phyloP scores from a whole-genome alignment of 2,888 invertebrate species.

The Trichogramma dendrolimi region DNA sequence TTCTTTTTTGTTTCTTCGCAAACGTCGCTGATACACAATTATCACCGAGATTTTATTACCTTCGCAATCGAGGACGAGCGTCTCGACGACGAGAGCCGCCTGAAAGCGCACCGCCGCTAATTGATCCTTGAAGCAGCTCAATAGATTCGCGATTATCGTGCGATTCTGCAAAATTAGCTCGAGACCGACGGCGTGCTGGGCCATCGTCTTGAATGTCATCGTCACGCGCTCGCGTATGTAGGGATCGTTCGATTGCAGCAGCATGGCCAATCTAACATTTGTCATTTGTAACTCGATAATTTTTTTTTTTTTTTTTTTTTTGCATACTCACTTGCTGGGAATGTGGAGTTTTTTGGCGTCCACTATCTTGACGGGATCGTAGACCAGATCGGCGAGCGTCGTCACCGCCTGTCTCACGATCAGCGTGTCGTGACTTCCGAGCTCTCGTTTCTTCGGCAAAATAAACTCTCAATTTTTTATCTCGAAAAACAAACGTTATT shows the following conservation, averaged over 20 bases:
- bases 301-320: background rate
- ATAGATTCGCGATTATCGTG: constrained; percentile 44
- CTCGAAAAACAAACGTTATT: background rate
- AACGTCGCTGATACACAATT: too few relatives aligned
- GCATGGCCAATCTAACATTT: constrained; percentile 43
- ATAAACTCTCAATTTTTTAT: constrained; percentile 31
- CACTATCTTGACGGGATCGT: constrained; percentile 52
- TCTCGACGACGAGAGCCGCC: constrained; percentile 48
- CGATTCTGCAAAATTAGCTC: constrained; percentile 48
- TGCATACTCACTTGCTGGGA: constrained; percentile 44
- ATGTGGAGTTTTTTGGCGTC: constrained; percentile 50
- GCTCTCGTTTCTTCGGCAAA: constrained; percentile 43
- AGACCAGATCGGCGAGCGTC: constrained; percentile 51
- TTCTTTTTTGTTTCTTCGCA: too few relatives aligned
- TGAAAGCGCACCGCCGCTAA: constrained; percentile 46
- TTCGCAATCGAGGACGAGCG: constrained; percentile 37
- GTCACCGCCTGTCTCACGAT: constrained; percentile 50
- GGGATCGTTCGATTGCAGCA: constrained; percentile 41
- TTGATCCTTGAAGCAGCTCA: constrained; percentile 44
- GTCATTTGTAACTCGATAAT: background rate
- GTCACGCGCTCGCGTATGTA: constrained; percentile 50
- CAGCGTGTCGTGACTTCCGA: constrained; percentile 44
- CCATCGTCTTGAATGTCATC: constrained; percentile 46
- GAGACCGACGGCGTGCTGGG: constrained; percentile 48
- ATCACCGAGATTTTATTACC: too few relatives aligned